Evolutionary conservation across 2,797 vertebrate genomes (phyloP).

Genomic region (Chaunax sp.): DNA sequence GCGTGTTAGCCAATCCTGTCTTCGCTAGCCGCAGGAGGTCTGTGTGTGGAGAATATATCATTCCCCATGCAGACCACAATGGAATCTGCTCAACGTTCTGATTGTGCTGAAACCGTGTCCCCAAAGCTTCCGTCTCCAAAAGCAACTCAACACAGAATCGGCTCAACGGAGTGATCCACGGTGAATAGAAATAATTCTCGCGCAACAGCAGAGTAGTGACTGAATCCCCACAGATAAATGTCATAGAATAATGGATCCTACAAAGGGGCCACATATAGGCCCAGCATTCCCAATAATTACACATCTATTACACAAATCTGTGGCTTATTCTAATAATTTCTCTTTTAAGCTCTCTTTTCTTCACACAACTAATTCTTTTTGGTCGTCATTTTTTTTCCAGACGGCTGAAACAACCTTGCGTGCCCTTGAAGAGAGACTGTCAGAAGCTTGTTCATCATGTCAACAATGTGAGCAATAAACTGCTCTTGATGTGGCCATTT

Average conservation of each 20-base stretch:
- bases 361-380: neutral
- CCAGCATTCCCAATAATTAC: neutral
- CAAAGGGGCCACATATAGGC: neutral
- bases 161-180: conserved; percentile 29
- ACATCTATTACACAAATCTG: neutral
- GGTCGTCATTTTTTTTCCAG: neutral
- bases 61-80: conserved; percentile 31
- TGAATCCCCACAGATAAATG: neutral
- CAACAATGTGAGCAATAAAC: neutral
- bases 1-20: conserved; percentile 59
- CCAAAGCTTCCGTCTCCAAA: conserved; percentile 41
- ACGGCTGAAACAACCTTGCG: neutral
- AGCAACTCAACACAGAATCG: conserved; percentile 19
- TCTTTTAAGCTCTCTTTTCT: neutral
- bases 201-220: conserved; percentile 14
- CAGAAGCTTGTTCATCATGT: neutral
- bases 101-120: conserved; percentile 62
- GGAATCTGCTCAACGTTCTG: conserved; percentile 45
- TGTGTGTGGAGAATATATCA: conserved; percentile 37
- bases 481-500: too few relatives aligned
- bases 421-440: neutral
- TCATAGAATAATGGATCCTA: neutral
- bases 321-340: neutral
- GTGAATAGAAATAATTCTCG: conserved; percentile 30
- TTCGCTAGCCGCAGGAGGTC: conserved; percentile 58